A percentile compares a stretch with the other conserved stretches of the same genome.
Evolutionary conservation across 2,113 vertebrate genomes (phyloP).

Genomic region (Benthochromis sp.): DNA sequence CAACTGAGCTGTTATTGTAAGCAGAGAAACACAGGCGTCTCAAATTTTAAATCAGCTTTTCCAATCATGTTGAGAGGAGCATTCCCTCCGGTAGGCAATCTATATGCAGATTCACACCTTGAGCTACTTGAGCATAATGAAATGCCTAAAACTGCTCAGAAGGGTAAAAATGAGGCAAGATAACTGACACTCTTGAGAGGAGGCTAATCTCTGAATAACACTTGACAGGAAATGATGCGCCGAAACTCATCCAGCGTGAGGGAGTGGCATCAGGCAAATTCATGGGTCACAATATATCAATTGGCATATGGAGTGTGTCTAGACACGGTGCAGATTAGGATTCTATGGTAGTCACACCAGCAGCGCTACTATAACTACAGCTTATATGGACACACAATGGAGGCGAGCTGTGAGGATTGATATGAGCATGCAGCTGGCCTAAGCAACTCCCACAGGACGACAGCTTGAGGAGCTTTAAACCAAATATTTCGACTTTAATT

Average conservation of each 20-base stretch:
- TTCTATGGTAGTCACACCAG: constrained; percentile 4
- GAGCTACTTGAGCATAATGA: constrained; percentile 60
- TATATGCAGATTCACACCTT: constrained; percentile 72
- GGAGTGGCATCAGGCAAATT: constrained; percentile 13
- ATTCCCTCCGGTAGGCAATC: constrained; percentile 49
- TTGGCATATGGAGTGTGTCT: background rate
- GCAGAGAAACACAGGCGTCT: constrained; percentile 18
- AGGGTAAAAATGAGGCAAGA: constrained; percentile 42
- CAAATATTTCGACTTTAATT: background rate
- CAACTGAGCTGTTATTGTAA: constrained; percentile 34
- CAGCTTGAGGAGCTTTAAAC: constrained; percentile 35
- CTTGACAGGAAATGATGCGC: constrained; percentile 47
- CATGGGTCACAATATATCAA: constrained; percentile 13
- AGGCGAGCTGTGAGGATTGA: background rate
- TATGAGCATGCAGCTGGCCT: constrained; percentile 15
- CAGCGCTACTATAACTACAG: background rate
- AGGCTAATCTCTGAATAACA: constrained; percentile 63
- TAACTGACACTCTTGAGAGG: constrained; percentile 48
- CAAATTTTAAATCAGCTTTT: constrained; percentile 54
- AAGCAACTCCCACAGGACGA: constrained; percentile 16
- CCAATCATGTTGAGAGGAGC: constrained; percentile 45
- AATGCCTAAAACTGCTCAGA: constrained; percentile 56
- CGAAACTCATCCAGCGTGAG: background rate
- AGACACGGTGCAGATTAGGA: constrained; percentile 29
- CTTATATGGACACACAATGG: constrained; percentile 3